These are phyloP conservation scores for Catostomus latipinnis DNA, from an alignment of 2,797 vertebrate genomes.

Conservation along the genomic window DNA sequence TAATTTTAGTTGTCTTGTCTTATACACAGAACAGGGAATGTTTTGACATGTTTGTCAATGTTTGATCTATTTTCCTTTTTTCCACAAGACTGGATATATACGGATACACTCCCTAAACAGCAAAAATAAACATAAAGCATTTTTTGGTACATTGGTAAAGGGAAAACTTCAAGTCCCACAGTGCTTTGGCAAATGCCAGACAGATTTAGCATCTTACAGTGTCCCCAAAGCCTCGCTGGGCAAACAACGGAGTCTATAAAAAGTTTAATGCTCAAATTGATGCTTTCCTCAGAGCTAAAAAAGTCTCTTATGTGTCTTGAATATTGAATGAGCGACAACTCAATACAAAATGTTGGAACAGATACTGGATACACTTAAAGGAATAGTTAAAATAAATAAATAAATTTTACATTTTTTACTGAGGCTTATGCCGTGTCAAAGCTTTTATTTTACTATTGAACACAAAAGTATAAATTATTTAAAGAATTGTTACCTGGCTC, in stretches of 20 bases:
- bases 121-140: constrained; percentile 75
- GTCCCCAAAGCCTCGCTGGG: constrained; percentile 59
- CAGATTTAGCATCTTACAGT: constrained; percentile 70
- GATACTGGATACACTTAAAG: constrained; percentile 14
- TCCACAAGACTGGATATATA: constrained; percentile 67
- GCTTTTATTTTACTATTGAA: too few relatives aligned
- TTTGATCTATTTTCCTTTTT: constrained; percentile 63
- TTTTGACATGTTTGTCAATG: constrained; percentile 69
- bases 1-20: constrained; percentile 11
- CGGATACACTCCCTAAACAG: constrained; percentile 66
- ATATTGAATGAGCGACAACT: constrained; percentile 40
- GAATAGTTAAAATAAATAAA: background rate
- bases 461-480: too few relatives aligned
- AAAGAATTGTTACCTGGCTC: too few relatives aligned
- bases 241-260: constrained; percentile 55
- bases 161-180: constrained; percentile 69
- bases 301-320: constrained; percentile 40
- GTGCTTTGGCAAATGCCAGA: constrained; percentile 72
- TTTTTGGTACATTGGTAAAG: constrained; percentile 72
- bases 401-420: too few relatives aligned
- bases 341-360: constrained; percentile 38
- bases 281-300: constrained; percentile 39
- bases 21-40: constrained; percentile 25
- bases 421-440: too few relatives aligned
- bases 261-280: constrained; percentile 45